These are phyloP conservation scores for Drosophila nannoptera DNA, from an alignment of 1,140 invertebrate species.

Conservation along the genomic window DNA sequence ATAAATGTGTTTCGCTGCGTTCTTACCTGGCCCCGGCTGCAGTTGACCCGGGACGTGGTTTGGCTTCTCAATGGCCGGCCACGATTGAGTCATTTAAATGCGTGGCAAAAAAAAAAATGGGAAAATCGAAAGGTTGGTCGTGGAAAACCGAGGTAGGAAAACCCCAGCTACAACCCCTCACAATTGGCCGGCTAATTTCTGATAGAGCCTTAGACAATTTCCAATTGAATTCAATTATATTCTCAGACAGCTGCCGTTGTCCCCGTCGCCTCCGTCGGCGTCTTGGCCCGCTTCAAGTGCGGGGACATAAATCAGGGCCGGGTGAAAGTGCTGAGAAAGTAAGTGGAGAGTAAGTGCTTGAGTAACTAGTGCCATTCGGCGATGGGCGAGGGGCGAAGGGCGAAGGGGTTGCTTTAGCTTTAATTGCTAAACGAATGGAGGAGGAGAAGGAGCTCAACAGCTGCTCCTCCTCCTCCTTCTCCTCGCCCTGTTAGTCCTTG, in stretches of 20 bases:
- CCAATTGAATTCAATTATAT: slow-evolving; percentile 44
- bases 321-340: slow-evolving; percentile 31
- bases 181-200: slow-evolving; percentile 39
- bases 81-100: slow-evolving; percentile 71
- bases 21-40: slow-evolving; percentile 49
- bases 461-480: not conserved
- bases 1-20: slow-evolving; percentile 70
- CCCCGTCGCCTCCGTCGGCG: not conserved
- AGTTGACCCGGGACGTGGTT: slow-evolving; percentile 37
- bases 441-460: not conserved
- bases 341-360: slow-evolving; percentile 18
- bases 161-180: slow-evolving; percentile 26
- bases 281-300: slow-evolving; percentile 29
- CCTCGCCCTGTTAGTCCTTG: not conserved
- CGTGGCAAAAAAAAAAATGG: slow-evolving; percentile 42
- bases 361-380: slow-evolving; percentile 13
- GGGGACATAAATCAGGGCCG: slow-evolving; percentile 38
- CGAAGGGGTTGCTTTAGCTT: slow-evolving; percentile 5
- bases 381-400: slow-evolving; percentile 6
- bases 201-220: slow-evolving; percentile 32
- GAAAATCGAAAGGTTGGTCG: too few relatives aligned
- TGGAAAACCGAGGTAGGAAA: not conserved
- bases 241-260: slow-evolving; percentile 38
- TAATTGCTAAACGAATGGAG: not conserved
- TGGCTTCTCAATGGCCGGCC: slow-evolving; percentile 36